Evolutionary conservation across 2,888 invertebrate genomes (phyloP).

Genomic region (Diplolepis rosae): DNA sequence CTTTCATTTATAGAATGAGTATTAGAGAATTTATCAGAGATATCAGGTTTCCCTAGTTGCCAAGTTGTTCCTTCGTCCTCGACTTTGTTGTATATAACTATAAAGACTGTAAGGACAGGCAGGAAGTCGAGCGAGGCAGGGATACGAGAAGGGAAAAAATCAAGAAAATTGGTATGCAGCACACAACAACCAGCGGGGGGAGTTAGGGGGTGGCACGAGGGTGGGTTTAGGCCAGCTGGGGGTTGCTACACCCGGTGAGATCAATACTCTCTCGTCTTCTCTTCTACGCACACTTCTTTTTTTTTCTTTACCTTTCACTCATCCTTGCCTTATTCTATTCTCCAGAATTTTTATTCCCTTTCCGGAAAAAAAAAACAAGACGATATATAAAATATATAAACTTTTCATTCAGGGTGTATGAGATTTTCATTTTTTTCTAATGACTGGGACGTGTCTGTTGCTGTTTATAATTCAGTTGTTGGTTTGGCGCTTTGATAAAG

Average conservation of each 20-base stretch:
- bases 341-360: constrained; percentile 38
- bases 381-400: no score
- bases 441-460: no score
- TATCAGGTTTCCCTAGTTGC: constrained; percentile 45
- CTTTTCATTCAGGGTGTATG: no score
- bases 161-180: constrained; percentile 79
- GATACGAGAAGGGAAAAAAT: constrained; percentile 74
- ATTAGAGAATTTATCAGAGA: background rate
- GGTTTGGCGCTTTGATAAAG: no score
- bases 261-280: constrained; percentile 72
- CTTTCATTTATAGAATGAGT: no score
- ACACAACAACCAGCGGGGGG: constrained; percentile 75
- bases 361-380: no score
- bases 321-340: constrained; percentile 32
- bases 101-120: constrained; percentile 50
- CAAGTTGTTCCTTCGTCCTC: constrained; percentile 41
- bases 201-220: constrained; percentile 72
- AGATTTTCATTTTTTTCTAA: no score
- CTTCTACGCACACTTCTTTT: constrained; percentile 16
- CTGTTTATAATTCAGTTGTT: background rate
- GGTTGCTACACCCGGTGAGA: constrained; percentile 70
- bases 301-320: constrained; percentile 46
- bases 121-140: constrained; percentile 54
- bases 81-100: constrained; percentile 47
- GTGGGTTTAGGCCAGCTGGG: constrained; percentile 73